Evolutionary conservation across 2,113 vertebrate species (phyloP).

Genomic region (Rousettus leschenaultii): DNA sequence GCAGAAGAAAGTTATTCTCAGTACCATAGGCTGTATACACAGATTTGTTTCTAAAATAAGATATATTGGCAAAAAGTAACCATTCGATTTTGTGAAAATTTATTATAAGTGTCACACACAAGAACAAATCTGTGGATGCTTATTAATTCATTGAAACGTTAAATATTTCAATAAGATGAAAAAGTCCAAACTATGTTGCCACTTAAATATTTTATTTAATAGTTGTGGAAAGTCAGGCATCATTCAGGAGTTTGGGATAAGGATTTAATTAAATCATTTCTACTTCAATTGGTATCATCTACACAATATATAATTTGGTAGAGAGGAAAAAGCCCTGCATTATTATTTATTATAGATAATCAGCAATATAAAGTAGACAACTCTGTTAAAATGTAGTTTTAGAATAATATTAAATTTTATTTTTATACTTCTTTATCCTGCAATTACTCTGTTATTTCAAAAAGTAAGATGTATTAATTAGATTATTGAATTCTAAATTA

Average conservation of each 20-base stretch:
- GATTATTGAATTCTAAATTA: slow-evolving; percentile 20
- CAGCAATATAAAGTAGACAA: background rate
- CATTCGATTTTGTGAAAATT: slow-evolving; percentile 31
- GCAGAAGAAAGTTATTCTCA: slow-evolving; percentile 49
- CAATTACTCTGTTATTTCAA: background rate
- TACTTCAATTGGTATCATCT: background rate
- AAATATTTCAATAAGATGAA: slow-evolving; percentile 21
- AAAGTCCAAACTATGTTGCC: background rate
- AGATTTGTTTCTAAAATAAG: slow-evolving; percentile 39
- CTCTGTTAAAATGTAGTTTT: background rate
- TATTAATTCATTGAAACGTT: slow-evolving; percentile 28
- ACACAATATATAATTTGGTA: background rate
- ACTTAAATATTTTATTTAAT: slow-evolving; percentile 14
- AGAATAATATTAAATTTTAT: slow-evolving; percentile 27
- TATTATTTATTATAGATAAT: background rate
- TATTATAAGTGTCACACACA: background rate
- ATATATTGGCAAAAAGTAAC: background rate
- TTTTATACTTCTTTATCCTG: slow-evolving; percentile 8
- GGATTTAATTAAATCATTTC: slow-evolving; percentile 20
- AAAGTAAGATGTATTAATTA: background rate
- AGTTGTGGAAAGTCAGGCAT: background rate
- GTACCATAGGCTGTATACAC: background rate
- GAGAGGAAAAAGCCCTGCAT: background rate
- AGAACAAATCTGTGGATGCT: background rate
- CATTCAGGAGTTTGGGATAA: slow-evolving; percentile 12